Base-by-base conservation (phyloP, 2,888 invertebrate species). In the Apamea anceps region DNA sequence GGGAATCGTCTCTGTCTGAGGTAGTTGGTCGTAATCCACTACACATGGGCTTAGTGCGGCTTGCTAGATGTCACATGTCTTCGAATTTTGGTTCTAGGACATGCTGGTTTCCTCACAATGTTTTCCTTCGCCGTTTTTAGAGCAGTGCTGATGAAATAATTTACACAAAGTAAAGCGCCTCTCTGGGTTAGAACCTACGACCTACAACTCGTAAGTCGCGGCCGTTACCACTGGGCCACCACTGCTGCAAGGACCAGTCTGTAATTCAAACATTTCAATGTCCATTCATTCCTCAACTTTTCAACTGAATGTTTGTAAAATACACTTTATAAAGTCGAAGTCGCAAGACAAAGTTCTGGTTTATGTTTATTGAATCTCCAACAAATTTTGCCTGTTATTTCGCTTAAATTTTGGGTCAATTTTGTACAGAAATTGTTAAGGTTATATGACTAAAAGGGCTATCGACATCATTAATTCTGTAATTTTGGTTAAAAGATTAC, bases 291-390 rank as follows among this genome's bases (percentile, higher is more conserved):
- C 21, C n/a, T 65, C 62, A 72, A 60, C 63, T 60, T 85, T 80
- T 45, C 63, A 79, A 73, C 81, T 54, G 74, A 86, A 81, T 85
- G 51, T 88, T 86, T 74, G 70, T 65, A 70, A 80, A 85, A 82
- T 78, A 78, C 57, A 84, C 66, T 85, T 81, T 77, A 65, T 13
- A 48, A 82, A 88, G 79, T 86, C 71, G 73, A 82, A 87, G 77
- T 88, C 70, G 71, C 66, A 81, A 76, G 74, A 82, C 66, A 79
- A 88, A 88, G 76, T 88, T 88, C 65, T 63, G 81, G 77, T 37
- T 75, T 73, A 60, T 78, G 65, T 79, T 83, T 81, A 81, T 87
- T 80, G 80, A 84, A 77, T 82, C 75, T 80, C n/a, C 37, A 62
- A 62, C 75, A 72, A 79, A 82, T 79, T 82, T 72, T 76, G 45